Evolutionary conservation across 2,797 vertebrate genomes (phyloP), one percentile per base, ranked within the genome.

Genomic region (Manis crassicaudata): DNA sequence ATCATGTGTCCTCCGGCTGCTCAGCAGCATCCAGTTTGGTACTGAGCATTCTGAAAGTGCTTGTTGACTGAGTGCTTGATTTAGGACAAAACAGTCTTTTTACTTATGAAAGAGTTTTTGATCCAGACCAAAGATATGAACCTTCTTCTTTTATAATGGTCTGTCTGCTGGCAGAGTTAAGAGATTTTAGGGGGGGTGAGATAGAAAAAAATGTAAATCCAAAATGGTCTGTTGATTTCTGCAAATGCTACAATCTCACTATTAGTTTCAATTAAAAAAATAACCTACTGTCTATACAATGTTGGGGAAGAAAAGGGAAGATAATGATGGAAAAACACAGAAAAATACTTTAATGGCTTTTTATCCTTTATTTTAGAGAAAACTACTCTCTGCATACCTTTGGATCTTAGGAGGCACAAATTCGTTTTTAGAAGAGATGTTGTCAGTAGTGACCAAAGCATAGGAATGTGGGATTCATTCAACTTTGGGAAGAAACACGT

Each of bases 401-500:
- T 65, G 13, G 77, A 70, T 76, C 76, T 46, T 17, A 92, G 54
- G 88, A 94, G 50, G 11, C 27, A 82, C 25, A 89, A 0, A 9
- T 23, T 60, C n/a, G 21, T 11, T 93, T 88, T 92, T 88, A 23
- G 60, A 96, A 90, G 60, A 68, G 32, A 5, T 76, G 7, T 72
- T 63, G 5, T 70, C 52, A 75, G 73, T 40, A 50, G 43, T 81
- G 80, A 89, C 9, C 37, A 88, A 56, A 92, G 46, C n/a, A 43
- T 37, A 77, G 8, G 46, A 85, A 87, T 75, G 35, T 82, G 52
- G 10, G 35, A 81, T 84, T 87, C 90, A 82, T 90, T 90, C 83
- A 94, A 68, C 46, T 86, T 93, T 86, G 37, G 65, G 37, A 75
- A 81, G 77, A 87, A 87, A 93, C 40, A 52, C 23, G 75, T 68